Conservation (phyloP, 2,113 vertebrate genomes). For the Petromus typicus region DNA sequence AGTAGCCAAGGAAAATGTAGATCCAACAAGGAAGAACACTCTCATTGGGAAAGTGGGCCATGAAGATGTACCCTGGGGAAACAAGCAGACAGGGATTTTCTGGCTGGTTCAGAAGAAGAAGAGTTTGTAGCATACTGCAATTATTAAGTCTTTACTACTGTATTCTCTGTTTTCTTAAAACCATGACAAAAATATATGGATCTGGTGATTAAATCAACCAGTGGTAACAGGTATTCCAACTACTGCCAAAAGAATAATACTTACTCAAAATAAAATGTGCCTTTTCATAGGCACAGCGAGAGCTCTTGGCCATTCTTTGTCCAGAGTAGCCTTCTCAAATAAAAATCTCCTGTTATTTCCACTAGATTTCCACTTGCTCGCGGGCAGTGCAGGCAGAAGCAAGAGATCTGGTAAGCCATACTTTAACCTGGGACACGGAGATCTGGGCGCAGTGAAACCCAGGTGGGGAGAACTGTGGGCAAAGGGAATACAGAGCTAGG, state of each 20-base stretch:
- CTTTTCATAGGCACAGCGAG: background rate
- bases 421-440: background rate
- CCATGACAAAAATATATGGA: background rate
- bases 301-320: background rate
- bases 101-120: background rate
- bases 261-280: background rate
- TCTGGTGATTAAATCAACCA: background rate
- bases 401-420: background rate
- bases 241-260: background rate
- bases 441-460: background rate
- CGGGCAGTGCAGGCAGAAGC: background rate
- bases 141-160: background rate
- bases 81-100: background rate
- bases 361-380: background rate
- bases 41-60: background rate
- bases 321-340: background rate
- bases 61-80: background rate
- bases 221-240: background rate
- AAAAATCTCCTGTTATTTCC: background rate
- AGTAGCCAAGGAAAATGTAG: background rate
- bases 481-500: background rate
- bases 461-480: background rate
- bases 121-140: background rate
- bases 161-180: background rate
- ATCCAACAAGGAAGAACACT: background rate